Evolutionary conservation across 1,140 invertebrate species (phyloP).

Genomic region (Drosophila grimshawi): DNA sequence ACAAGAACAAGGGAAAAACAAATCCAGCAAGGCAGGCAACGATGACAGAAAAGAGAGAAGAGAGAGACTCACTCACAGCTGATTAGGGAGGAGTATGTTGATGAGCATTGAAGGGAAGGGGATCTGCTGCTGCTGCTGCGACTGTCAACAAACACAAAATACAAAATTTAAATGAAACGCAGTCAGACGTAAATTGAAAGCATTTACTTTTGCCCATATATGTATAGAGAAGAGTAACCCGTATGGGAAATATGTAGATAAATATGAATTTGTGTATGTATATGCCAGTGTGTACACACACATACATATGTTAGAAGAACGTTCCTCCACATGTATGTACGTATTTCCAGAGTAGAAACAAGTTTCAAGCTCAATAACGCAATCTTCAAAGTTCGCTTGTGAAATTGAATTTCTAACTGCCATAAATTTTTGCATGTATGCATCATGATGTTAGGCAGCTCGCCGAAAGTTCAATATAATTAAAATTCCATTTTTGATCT

Average conservation of each 20-base stretch:
- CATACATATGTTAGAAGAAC: slow-evolving; percentile 26
- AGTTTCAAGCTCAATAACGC: slow-evolving; percentile 51
- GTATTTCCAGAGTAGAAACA: slow-evolving; percentile 42
- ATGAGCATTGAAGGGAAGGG: neutral
- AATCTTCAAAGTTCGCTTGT: slow-evolving; percentile 39
- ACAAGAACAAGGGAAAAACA: slow-evolving; percentile 9
- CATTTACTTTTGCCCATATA: slow-evolving; percentile 63
- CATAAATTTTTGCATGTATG: slow-evolving; percentile 19
- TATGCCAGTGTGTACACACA: neutral
- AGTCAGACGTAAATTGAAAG: slow-evolving; percentile 69
- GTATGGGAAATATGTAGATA: too few species aligned
- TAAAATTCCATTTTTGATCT: slow-evolving; percentile 14
- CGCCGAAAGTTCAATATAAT: too few species aligned
- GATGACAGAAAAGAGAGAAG: neutral
- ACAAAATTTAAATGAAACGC: slow-evolving; percentile 48
- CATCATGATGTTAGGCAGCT: slow-evolving; percentile 12
- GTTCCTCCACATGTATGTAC: slow-evolving; percentile 25
- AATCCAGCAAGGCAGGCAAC: slow-evolving; percentile 18
- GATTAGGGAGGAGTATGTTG: slow-evolving; percentile 49
- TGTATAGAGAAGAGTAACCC: too few species aligned
- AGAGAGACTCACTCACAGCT: slow-evolving; percentile 50
- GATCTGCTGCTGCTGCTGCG: slow-evolving; percentile 20
- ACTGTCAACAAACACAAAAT: slow-evolving; percentile 48
- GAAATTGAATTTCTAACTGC: slow-evolving; percentile 41
- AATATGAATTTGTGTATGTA: slow-evolving; percentile 8